Evolutionary conservation across 2,113 vertebrate species (phyloP), one percentile per base, ranked within the genome.

Genomic region (Danionella cerebrum): DNA sequence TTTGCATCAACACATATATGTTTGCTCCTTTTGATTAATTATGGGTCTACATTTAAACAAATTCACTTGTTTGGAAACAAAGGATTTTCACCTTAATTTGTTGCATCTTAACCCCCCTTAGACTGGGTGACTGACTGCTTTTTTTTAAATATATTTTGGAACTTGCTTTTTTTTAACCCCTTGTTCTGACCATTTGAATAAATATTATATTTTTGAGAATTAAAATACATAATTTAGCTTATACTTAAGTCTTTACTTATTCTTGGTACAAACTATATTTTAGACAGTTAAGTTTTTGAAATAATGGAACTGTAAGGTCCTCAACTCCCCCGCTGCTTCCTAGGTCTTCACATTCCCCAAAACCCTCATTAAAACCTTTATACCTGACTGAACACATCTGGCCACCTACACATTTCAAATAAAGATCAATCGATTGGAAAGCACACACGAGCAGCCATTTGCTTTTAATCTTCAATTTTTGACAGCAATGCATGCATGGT

Each of bases 291-390:
- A 29, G 35, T n/a, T n/a, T n/a, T n/a, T n/a, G n/a, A n/a, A n/a
- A 63, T 45, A 2, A 35, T 35, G 8, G 42, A 47, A 48, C 19
- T n/a, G n/a, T n/a, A 63, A 36, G 42, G 10, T 48, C 42, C 29
- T 22, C 16, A 29, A 24, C 59, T 22, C 19, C 18, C 18, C 29
- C 27, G 7, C 19, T 63, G 42, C 27, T 18, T 22, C 9, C 18
- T 1, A 22, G 3, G 24, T 44, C 48, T 22, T 41, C 39, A 5
- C n/a, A 29, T 53, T 52, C 31, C 8, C 35, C 16, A 42, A 62
- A 67, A 52, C 27, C 70, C 65, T 67, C 65, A 67, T 73, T 68
- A 63, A 63, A 38, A 39, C 10, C 0, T 59, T 63, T 63, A 44
- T 14, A 53, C 47, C 39, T 63, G 57, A 63, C 39, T 33, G 39